Percentiles rank a stretch among this genome's conserved stretches.
Evolutionary conservation across 2,113 vertebrate genomes (phyloP).

Genomic region (Climacteris rufus): DNA sequence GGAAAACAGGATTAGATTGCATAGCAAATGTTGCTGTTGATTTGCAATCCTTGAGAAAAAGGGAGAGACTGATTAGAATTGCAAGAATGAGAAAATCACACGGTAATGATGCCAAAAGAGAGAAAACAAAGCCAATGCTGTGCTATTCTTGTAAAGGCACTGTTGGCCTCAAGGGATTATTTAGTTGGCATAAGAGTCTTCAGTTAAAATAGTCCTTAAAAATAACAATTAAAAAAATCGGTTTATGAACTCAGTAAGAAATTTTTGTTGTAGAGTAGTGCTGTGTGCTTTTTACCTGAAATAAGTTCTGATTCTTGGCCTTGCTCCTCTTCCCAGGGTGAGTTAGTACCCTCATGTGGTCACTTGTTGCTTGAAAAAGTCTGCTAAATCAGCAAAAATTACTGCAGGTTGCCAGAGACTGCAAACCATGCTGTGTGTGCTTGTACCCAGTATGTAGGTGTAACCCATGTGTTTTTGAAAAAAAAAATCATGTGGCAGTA

Average conservation of each 20-base stretch:
- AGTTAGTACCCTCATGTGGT: constrained; percentile 26
- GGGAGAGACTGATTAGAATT: neutral
- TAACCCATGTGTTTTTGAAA: neutral
- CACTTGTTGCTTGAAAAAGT: neutral
- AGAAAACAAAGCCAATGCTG: neutral
- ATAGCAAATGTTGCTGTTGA: neutral
- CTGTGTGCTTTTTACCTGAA: neutral
- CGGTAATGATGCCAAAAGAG: neutral
- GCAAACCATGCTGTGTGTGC: neutral
- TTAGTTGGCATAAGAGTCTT: neutral
- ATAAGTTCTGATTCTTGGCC: neutral
- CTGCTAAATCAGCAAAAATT: neutral
- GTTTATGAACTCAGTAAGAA: neutral
- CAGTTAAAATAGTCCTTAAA: neutral
- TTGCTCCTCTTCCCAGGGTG: neutral
- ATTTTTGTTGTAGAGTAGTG: neutral
- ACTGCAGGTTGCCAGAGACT: neutral
- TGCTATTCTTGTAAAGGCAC: neutral
- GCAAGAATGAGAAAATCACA: neutral
- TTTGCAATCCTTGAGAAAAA: neutral
- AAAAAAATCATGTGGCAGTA: neutral
- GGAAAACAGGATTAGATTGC: neutral
- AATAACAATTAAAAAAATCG: neutral
- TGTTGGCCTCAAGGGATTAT: neutral
- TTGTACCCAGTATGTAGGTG: neutral